Conservation (phyloP, 2,888 invertebrate genomes). For the Altica lythri region DNA sequence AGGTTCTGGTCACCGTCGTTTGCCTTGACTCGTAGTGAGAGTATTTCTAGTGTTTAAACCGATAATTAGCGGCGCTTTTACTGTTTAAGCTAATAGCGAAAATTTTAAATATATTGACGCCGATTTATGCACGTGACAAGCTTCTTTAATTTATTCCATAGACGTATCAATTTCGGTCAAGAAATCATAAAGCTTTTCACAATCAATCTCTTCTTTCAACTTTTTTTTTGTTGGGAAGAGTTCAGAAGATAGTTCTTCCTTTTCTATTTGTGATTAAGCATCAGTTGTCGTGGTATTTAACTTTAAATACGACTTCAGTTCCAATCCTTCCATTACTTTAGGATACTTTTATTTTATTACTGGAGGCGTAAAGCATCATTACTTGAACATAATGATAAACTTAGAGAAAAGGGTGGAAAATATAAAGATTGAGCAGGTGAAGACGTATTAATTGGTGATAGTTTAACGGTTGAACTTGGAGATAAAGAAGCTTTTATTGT, state of each 20-base stretch:
- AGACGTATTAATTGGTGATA: slow-evolving; percentile 46
- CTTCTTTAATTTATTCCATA: too few relatives aligned
- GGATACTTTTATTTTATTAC: slow-evolving; percentile 48
- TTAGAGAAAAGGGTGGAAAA: slow-evolving; percentile 42
- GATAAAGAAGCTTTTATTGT: slow-evolving; percentile 49
- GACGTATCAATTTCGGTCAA: too few relatives aligned
- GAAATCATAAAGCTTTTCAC: slow-evolving; percentile 75
- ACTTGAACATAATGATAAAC: slow-evolving; percentile 49
- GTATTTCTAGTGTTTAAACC: too few relatives aligned
- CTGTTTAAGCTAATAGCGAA: too few relatives aligned
- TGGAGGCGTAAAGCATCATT: slow-evolving; percentile 41
- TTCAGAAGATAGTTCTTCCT: slow-evolving; percentile 53
- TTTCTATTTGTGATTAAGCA: slow-evolving; percentile 59
- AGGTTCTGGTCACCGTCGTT: too few relatives aligned
- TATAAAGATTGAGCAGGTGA: slow-evolving; percentile 32
- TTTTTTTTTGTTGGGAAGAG: slow-evolving; percentile 64
- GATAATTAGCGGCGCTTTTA: too few relatives aligned
- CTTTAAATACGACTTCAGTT: slow-evolving; percentile 66
- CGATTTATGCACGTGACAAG: too few relatives aligned
- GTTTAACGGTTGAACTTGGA: slow-evolving; percentile 50
- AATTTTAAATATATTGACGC: too few relatives aligned
- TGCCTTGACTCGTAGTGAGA: too few relatives aligned
- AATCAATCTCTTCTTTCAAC: slow-evolving; percentile 77
- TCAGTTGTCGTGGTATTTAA: slow-evolving; percentile 67
- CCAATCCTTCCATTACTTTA: slow-evolving; percentile 60